These are phyloP conservation scores for Sceliomorpha sp. DNA, from an alignment of 2,888 invertebrate genomes.

Conservation along the genomic window DNA sequence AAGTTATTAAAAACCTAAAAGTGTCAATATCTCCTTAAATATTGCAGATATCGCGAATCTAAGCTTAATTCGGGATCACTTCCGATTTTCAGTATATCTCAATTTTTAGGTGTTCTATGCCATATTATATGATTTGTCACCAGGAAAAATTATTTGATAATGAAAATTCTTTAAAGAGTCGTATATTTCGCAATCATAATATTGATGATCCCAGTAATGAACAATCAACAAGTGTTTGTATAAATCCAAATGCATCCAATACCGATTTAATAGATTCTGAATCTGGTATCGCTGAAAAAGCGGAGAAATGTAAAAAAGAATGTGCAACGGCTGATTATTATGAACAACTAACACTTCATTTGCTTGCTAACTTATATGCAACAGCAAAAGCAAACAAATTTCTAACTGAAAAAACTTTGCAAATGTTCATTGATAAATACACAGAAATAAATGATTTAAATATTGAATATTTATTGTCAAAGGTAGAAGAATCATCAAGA, in stretches of 20 bases:
- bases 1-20: too few relatives aligned
- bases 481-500: constrained; percentile 9
- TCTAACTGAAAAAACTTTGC: constrained; percentile 12
- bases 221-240: constrained; percentile 2
- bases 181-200: constrained; percentile 20
- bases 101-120: too few relatives aligned
- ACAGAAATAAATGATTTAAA: constrained; percentile 11
- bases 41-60: too few relatives aligned
- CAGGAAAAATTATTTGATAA: constrained; percentile 14
- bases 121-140: constrained; percentile 14
- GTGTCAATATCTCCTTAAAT: too few relatives aligned
- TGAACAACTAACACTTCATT: constrained; percentile 16
- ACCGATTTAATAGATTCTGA: constrained; percentile 1
- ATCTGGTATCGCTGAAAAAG: constrained; percentile 1
- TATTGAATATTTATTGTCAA: constrained; percentile 19
- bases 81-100: too few relatives aligned
- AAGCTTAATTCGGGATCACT: too few relatives aligned
- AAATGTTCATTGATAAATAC: constrained; percentile 17
- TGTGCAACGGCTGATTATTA: neutral
- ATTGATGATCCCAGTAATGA: constrained; percentile 3
- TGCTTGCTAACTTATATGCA: constrained; percentile 18
- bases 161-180: constrained; percentile 22
- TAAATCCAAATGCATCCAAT: constrained; percentile 1
- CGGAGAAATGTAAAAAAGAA: neutral
- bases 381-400: constrained; percentile 15